Base-by-base conservation (phyloP, 2,888 invertebrate species). In the Trichacis sp. region DNA sequence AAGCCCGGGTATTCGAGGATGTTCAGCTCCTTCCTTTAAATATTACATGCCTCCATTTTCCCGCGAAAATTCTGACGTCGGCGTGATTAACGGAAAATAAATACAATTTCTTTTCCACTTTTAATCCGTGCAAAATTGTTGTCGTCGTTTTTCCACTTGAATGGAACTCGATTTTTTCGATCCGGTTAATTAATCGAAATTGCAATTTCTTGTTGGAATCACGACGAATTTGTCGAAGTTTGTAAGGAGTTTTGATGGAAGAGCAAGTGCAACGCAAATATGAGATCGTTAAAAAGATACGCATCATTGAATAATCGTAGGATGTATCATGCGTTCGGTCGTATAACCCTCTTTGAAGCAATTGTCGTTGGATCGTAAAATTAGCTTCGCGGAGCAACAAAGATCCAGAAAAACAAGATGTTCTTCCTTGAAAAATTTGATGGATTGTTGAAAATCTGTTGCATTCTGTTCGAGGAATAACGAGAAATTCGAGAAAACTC, bases 271-370 rank as follows among this genome's bases (percentile, higher is more conserved):
- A 45, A n/a, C 45, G 45, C 45, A 45, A 45, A 45, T 12, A 20
- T n/a, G 45, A 45, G 45, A 72, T 69, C 71, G 67, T 71, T 72
- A 75, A 76, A 77, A 73, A 75, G 72, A 75, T 68, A 71, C 65
- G 63, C 72, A 79, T 80, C 78, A 80, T 80, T 80, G 80, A 72
- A 80, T 80, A 80, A 80, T 80, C 77, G 78, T 78, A 73, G 79
- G 79, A 80, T 79, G 80, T 79, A 70, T 73, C 78, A 72, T 76
- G 70, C 73, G 70, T 75, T 77, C 75, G 74, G 61, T 73, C 70
- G 73, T 72, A 72, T 76, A 74, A 72, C 74, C 74, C 74, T 72
- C 67, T 73, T 71, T 57, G 18, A 30, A 5, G 67, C 64, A 73
- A 74, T 74, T 71, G 73, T 69, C 72, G 72, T 74, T 72, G 64